Evolutionary conservation across 1,140 invertebrate genomes (phyloP), one percentile per base, ranked within the genome.

Genomic region (Halesus radiatus): DNA sequence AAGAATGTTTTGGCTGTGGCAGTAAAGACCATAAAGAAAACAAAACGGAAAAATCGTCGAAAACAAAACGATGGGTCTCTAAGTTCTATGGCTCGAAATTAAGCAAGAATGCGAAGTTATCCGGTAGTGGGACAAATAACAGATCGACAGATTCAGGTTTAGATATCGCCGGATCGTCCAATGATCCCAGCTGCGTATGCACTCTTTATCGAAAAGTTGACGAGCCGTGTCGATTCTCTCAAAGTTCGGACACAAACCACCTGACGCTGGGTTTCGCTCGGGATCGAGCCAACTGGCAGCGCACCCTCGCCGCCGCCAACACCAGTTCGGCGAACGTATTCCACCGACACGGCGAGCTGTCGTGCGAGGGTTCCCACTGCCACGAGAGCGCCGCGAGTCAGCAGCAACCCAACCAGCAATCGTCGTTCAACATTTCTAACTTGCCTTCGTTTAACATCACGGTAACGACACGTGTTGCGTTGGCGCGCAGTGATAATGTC

Each of bases 191-290:
- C 1, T 89, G 88, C 80, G 87, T 89, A 16, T 89, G 88, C 84
- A 89, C 88, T 0, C 86, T 86, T 0, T 89, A 89, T 81, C 70
- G 88, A 6, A 85, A 86, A 8, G 86, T 88, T 54, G 85, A 85
- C 66, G 87, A 85, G 37, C 32, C 50, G 8, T 23, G 37, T 20
- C 22, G 22, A 50, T 72, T 23, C 7, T 18, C 62, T 1, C 62
- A 45, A n/a, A 75, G 29, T 37, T 23, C 52, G 1, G 73, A 75
- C 3, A 23, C 18, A 23, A 53, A 72, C 8, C 32, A 37, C 26
- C 23, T 79, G 1, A 53, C 64, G 5, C 23, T 80, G 22, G 78
- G 78, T 13, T 82, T 75, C 26, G 56, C 73, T 1, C 26, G 64
- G 22, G 81, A 83, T 5, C 15, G 79, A n/a, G 62, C 62, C 52